phyloP scores from a whole-genome alignment of 1,140 invertebrate genomes.

The Tribolium castaneum region DNA sequence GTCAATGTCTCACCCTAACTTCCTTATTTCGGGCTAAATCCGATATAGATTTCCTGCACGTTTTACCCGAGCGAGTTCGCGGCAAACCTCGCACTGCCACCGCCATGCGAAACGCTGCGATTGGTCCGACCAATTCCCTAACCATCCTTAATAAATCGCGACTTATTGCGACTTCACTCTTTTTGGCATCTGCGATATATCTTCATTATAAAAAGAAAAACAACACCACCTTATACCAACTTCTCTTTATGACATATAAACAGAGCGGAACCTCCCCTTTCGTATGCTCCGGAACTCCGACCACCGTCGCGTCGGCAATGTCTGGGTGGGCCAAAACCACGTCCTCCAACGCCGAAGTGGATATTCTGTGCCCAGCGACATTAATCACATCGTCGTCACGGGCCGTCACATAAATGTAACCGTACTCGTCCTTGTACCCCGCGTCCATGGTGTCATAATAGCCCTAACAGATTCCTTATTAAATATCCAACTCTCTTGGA shows the following conservation, averaged over 20 bases:
- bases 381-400: constrained; percentile 97
- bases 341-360: constrained; percentile 89
- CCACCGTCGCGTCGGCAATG: constrained; percentile 85
- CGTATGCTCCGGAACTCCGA: constrained; percentile 88
- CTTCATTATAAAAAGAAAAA: constrained; percentile 46
- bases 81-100: constrained; percentile 83
- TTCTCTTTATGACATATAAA: constrained; percentile 79
- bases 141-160: constrained; percentile 79
- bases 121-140: constrained; percentile 85
- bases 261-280: constrained; percentile 93
- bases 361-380: constrained; percentile 91
- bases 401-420: constrained; percentile 89
- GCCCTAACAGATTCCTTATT: no score
- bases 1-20: constrained; percentile 70
- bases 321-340: constrained; percentile 85
- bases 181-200: constrained; percentile 64
- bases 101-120: constrained; percentile 85
- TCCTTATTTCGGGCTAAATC: constrained; percentile 83
- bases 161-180: constrained; percentile 71
- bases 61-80: constrained; percentile 72
- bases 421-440: constrained; percentile 85
- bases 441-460: constrained; percentile 97
- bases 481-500: no score
- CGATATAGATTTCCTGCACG: constrained; percentile 85
- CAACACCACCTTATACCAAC: constrained; percentile 61